A percentile compares a stretch with the other conserved stretches of the same genome.
Conservation (phyloP, 2,113 vertebrate species). For the Tamias sibiricus region DNA sequence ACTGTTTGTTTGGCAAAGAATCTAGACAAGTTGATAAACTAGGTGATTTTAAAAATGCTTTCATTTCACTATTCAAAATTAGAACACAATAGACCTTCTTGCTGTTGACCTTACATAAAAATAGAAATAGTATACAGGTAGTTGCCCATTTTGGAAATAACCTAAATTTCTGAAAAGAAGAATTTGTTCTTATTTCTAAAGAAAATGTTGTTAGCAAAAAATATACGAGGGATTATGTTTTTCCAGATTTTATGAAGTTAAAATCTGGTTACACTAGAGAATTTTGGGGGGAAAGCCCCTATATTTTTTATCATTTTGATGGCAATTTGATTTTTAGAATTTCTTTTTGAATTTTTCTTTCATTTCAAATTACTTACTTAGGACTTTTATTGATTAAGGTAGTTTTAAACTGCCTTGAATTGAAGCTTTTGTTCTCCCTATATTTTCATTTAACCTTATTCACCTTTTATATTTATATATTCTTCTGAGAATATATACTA, state of each 20-base stretch:
- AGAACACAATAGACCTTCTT: neutral
- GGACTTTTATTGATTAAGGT: conserved; percentile 47
- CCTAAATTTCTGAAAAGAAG: neutral
- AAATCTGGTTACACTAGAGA: conserved; percentile 17
- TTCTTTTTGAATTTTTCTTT: neutral
- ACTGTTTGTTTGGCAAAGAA: neutral
- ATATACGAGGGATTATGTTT: neutral
- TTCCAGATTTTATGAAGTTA: conserved; percentile 13
- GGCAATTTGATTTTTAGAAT: neutral
- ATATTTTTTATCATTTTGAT: conserved; percentile 7
- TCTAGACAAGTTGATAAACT: neutral
- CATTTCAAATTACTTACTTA: conserved; percentile 21
- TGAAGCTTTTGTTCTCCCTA: conserved; percentile 8
- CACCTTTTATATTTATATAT: conserved; percentile 64
- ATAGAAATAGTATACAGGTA: neutral
- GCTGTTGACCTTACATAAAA: neutral
- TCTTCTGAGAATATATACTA: conserved; percentile 54
- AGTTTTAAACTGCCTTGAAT: conserved; percentile 71
- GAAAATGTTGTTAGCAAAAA: neutral
- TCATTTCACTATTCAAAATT: neutral
- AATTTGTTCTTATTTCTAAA: conserved; percentile 22
- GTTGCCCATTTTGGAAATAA: neutral
- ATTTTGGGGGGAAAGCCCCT: neutral
- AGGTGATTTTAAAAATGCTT: neutral
- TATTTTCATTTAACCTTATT: conserved; percentile 48